Evolutionary conservation across 2,113 vertebrate genomes (phyloP), one percentile per base, ranked within the genome.

Genomic region (Chloroceryle aenea): DNA sequence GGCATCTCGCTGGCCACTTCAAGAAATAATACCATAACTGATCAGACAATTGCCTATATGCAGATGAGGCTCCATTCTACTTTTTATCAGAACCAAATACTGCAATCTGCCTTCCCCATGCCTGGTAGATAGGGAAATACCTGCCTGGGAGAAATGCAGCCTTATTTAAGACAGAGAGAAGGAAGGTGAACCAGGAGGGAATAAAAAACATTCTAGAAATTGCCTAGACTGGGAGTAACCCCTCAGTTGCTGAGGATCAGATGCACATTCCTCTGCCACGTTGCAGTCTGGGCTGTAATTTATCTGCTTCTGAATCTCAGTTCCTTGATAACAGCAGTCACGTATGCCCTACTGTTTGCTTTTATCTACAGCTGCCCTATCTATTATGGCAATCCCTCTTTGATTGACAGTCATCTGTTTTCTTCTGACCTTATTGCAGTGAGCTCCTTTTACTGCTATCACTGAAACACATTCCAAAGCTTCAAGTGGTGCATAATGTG

Each of bases 321-420:
- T 56, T 93, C 64, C 64, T 90, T 64, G 68, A 75, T 85, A 90
- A 85, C 36, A 92, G 43, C 86, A 84, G 81, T 92, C 68, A 72
- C 15, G 2, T 73, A 38, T 12, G 20, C 84, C 53, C 30, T 43
- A 10, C 21, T 59, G 40, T 58, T 58, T 77, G 66, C 55, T 93
- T 95, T 92, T 71, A 42, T 90, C 56, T 81, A 25, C 45, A 78
- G 72, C 90, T 92, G 90, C 32, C 56, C 61, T 42, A 52, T 73
- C 42, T 78, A 45, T 94, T 84, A 27, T 38, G 73, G 73, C 76
- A 84, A 64, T 69, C 18, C 11, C 30, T 62, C 68, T 67, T 75
- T 96, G 88, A 96, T 18, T 84, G 93, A 76, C 90, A 96, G 80
- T 94, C 78, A 87, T 47, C 56, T 72, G 26, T 78, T 95, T 83